Evolutionary conservation across 2,113 vertebrate species (phyloP).

Genomic region (Bothrops jararaca): DNA sequence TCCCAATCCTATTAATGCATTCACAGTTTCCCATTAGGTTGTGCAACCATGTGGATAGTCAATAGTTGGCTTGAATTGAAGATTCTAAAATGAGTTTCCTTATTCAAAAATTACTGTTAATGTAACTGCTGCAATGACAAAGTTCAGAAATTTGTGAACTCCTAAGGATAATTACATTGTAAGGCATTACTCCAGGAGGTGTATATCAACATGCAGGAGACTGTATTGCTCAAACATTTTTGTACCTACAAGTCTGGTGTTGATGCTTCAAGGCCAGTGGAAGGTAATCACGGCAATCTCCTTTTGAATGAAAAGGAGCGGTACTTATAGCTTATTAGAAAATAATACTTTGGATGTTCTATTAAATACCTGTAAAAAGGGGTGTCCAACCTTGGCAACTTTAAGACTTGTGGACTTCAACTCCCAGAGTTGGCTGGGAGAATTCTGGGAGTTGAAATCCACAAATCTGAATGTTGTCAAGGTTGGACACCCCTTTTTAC

Average conservation of each 20-base stretch:
- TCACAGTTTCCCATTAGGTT: not conserved
- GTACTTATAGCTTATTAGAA: not conserved
- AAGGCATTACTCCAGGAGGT: not conserved
- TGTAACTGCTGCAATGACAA: not conserved
- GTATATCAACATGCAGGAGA: not conserved
- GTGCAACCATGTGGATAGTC: not conserved
- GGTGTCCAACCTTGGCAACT: not conserved
- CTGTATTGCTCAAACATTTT: not conserved
- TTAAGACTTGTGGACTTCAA: not conserved
- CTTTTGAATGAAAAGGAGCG: not conserved
- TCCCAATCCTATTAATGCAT: not conserved
- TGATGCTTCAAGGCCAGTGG: not conserved
- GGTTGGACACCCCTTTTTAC: not conserved
- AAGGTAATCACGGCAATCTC: not conserved
- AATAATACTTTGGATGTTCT: not conserved
- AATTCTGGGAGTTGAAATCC: not conserved
- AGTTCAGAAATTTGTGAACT: not conserved
- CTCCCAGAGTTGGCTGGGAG: not conserved
- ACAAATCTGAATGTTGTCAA: not conserved
- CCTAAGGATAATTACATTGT: not conserved
- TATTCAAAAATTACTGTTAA: not conserved
- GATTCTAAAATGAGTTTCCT: not conserved
- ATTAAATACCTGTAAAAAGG: not conserved
- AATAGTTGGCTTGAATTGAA: not conserved
- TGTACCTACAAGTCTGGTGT: not conserved